These are phyloP conservation scores for Tiaroga cobitis DNA, from an alignment of 2,797 vertebrate species.

Conservation along the genomic window DNA sequence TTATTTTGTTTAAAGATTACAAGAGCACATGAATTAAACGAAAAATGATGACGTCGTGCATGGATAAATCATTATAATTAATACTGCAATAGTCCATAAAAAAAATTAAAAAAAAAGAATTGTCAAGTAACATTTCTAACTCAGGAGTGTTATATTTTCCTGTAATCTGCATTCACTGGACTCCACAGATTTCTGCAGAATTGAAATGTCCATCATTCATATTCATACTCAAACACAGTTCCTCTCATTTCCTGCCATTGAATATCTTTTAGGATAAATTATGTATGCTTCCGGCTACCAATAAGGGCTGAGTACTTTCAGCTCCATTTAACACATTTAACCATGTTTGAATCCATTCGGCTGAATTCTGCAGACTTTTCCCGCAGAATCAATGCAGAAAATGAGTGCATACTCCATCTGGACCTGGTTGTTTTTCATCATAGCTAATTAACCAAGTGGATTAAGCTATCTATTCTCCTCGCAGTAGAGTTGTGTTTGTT, in stretches of 20 bases:
- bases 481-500: not conserved
- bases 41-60: not conserved
- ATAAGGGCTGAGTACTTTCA: not conserved
- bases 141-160: not conserved
- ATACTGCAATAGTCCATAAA: not conserved
- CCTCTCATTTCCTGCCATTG: not conserved
- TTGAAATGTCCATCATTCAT: not conserved
- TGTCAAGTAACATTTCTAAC: not conserved
- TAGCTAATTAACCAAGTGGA: conserved; percentile 10
- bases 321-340: conserved; percentile 20
- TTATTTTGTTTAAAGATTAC: not conserved
- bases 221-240: conserved; percentile 2
- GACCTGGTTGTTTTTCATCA: conserved; percentile 9
- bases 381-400: not conserved
- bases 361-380: not conserved
- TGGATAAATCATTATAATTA: not conserved
- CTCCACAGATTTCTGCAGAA: conserved; percentile 1
- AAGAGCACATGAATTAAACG: not conserved
- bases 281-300: conserved; percentile 1
- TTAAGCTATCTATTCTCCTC: conserved; percentile 26
- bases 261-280: not conserved
- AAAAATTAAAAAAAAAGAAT: no score
- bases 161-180: not conserved
- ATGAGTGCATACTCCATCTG: conserved; percentile 16
- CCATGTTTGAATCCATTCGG: not conserved